A percentile compares a stretch with the other conserved stretches of the same genome.
phyloP scores from a whole-genome alignment of 1,140 invertebrate species.

The Semibalanus balanoides region DNA sequence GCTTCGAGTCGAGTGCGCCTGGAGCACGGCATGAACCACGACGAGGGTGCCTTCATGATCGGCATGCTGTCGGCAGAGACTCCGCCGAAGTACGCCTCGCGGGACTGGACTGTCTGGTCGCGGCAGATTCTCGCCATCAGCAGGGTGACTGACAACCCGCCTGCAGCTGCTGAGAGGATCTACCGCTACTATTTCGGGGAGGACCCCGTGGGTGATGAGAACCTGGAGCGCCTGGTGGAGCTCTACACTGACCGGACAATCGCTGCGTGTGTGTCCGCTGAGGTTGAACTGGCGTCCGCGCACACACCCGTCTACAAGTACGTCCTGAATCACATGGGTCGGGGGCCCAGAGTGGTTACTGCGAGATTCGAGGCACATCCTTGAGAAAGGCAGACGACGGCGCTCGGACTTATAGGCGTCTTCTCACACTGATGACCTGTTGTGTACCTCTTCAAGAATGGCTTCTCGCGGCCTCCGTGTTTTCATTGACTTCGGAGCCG shows the following conservation, averaged over 20 bases:
- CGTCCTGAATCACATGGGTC: background rate
- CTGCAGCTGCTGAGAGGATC: background rate
- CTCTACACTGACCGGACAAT: background rate
- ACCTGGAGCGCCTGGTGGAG: background rate
- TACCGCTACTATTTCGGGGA: background rate
- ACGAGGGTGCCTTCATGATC: background rate
- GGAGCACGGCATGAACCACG: conserved; percentile 2
- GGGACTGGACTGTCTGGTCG: background rate
- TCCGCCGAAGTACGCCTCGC: background rate
- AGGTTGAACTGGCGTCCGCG: background rate
- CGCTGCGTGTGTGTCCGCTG: background rate
- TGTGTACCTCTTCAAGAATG: background rate
- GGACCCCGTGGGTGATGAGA: background rate
- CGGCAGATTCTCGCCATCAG: background rate
- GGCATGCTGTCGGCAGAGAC: background rate
- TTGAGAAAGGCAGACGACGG: background rate
- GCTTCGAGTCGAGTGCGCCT: conserved; percentile 1
- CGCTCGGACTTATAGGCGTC: background rate
- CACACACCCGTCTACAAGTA: background rate
- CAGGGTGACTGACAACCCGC: background rate
- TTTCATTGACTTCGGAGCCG: background rate
- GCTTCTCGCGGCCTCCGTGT: background rate
- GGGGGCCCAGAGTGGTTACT: background rate
- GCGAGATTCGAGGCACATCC: background rate
- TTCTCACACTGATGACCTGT: background rate